phyloP scores from a whole-genome alignment of 2,797 vertebrate genomes.

The Sebastiscus tertius region DNA sequence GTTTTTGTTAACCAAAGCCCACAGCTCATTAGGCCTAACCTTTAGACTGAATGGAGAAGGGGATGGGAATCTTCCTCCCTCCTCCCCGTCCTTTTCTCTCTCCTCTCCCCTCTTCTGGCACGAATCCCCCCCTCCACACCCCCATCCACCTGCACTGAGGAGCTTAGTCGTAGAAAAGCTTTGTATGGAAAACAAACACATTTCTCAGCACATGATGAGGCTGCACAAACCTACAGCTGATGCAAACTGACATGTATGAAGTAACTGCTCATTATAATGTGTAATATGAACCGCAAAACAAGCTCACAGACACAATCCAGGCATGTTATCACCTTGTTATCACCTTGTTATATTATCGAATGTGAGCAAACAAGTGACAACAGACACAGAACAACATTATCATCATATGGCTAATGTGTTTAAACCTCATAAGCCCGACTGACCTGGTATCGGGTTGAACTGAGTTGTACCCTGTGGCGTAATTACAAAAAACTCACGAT shows the following conservation, averaged over 20 bases:
- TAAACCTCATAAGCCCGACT: not conserved
- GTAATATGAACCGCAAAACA: not conserved
- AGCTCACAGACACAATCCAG: not conserved
- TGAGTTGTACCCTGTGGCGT: too few species aligned
- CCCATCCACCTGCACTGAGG: not conserved
- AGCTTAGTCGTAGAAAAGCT: not conserved
- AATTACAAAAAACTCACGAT: too few species aligned
- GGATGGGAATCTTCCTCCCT: not conserved
- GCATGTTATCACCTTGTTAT: not conserved
- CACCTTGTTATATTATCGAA: not conserved
- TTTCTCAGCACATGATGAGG: not conserved
- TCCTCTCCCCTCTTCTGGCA: not conserved
- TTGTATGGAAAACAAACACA: not conserved
- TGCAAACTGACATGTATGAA: not conserved
- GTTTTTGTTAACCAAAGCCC: not conserved
- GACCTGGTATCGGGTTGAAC: too few species aligned
- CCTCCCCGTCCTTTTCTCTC: not conserved
- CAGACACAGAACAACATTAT: not conserved
- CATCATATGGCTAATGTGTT: not conserved
- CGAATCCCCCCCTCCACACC: too few species aligned
- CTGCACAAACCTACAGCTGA: not conserved
- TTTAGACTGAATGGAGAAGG: not conserved
- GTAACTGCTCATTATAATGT: not conserved
- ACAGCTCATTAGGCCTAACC: slow-evolving; percentile 13
- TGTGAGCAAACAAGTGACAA: not conserved